Conservation (phyloP, 2,888 invertebrate genomes). For the Caenorhabditis becei region DNA sequence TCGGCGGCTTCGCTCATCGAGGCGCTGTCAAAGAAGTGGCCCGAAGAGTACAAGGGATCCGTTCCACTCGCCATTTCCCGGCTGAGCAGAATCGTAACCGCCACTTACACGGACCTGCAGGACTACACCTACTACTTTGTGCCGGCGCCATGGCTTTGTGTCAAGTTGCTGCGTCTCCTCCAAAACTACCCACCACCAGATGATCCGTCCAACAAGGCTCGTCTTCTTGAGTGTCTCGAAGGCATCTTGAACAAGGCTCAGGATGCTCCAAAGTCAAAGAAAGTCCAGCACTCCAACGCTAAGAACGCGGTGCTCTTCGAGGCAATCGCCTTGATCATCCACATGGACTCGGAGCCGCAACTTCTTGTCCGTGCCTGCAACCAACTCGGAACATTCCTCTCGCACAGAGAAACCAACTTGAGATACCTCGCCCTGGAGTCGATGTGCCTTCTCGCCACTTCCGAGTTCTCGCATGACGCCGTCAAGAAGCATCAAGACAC, state of each 20-base stretch:
- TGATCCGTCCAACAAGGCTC: slow-evolving; percentile 95
- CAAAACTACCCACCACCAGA: slow-evolving; percentile 99
- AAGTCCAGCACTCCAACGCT: slow-evolving; percentile 99
- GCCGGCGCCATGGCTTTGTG: slow-evolving; percentile 99
- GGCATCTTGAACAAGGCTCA: slow-evolving; percentile 86
- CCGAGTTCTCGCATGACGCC: slow-evolving; percentile 99
- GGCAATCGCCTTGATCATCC: slow-evolving; percentile 99
- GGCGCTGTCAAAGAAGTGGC: slow-evolving; percentile 97
- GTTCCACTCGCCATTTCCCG: slow-evolving; percentile 97
- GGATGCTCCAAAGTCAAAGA: slow-evolving; percentile 99
- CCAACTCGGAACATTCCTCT: slow-evolving; percentile 97
- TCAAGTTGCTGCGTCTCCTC: slow-evolving; percentile 93
- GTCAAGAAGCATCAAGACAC: slow-evolving; percentile 99
- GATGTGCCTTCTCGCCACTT: slow-evolving; percentile 98
- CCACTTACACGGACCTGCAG: slow-evolving; percentile 97
- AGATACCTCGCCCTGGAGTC: slow-evolving; percentile 97
- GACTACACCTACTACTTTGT: slow-evolving; percentile 99
- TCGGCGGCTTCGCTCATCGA: slow-evolving; percentile 98
- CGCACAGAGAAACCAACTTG: slow-evolving; percentile 93
- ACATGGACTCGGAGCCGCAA: slow-evolving; percentile 88
- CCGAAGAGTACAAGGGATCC: slow-evolving; percentile 99
- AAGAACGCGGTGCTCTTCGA: slow-evolving; percentile 99
- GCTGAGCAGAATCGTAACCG: slow-evolving; percentile 93
- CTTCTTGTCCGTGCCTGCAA: slow-evolving; percentile 97
- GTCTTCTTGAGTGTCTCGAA: slow-evolving; percentile 95